phyloP scores from a whole-genome alignment of 2,113 vertebrate genomes.

The Takifugu bimaculatus region DNA sequence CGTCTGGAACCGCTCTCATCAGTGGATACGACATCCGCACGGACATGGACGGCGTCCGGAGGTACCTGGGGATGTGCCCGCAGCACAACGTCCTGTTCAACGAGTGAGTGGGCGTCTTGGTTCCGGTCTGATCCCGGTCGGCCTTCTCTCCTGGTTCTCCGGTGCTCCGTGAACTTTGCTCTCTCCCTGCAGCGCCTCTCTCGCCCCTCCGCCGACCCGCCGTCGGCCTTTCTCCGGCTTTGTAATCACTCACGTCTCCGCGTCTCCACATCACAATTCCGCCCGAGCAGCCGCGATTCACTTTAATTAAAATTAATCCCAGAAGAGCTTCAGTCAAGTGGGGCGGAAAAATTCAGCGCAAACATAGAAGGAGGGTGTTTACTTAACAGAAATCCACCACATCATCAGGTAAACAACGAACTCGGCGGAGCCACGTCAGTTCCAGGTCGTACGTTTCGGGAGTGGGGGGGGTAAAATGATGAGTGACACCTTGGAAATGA shows the following conservation, averaged over 20 bases:
- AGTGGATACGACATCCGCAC: conserved; percentile 88
- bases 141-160: no score
- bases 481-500: no score
- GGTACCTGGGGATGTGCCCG: conserved; percentile 92
- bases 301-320: conserved; percentile 60
- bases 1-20: conserved; percentile 90
- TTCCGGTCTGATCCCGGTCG: background rate
- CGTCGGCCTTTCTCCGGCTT: conserved; percentile 25
- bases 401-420: no score
- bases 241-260: conserved; percentile 6
- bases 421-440: no score
- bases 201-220: conserved; percentile 15
- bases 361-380: conserved; percentile 8
- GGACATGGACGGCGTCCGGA: conserved; percentile 85
- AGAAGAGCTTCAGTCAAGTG: conserved; percentile 44
- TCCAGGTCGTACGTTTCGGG: no score
- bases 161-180: conserved; percentile 15
- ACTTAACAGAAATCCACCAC: no score
- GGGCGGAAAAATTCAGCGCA: conserved; percentile 50
- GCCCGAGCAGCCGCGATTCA: conserved; percentile 52
- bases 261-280: conserved; percentile 55
- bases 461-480: no score
- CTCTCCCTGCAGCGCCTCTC: conserved; percentile 16
- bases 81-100: conserved; percentile 97
- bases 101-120: conserved; percentile 78